Evolutionary conservation across 1,140 invertebrate species (phyloP).

Genomic region (Aphidius gifuensis): DNA sequence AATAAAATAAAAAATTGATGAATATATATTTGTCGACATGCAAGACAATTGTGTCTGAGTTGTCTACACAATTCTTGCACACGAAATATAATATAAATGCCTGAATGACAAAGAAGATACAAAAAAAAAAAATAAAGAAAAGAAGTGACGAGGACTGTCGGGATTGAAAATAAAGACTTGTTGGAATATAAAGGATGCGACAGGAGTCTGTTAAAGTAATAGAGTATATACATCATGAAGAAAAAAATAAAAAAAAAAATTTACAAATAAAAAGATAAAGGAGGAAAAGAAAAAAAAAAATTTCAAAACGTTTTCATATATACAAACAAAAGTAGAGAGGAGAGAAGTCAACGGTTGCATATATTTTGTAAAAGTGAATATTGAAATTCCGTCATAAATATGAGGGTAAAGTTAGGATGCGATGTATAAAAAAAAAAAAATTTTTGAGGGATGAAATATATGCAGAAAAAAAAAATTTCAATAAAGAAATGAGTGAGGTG

Average conservation of each 20-base stretch:
- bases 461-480: background rate
- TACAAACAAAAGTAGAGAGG: too few relatives aligned
- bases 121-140: constrained; percentile 16
- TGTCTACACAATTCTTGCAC: too few relatives aligned
- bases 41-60: too few relatives aligned
- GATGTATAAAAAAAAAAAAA: constrained; percentile 4
- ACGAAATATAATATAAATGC: too few relatives aligned
- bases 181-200: constrained; percentile 11
- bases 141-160: constrained; percentile 16
- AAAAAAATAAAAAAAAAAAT: constrained; percentile 6
- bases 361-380: constrained; percentile 25
- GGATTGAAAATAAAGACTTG: constrained; percentile 22
- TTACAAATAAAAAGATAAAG: constrained; percentile 3
- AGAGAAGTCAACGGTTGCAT: constrained; percentile 1
- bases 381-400: constrained; percentile 30
- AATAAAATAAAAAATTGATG: too few relatives aligned
- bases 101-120: background rate
- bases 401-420: constrained; percentile 4
- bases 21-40: too few relatives aligned
- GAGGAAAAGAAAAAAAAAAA: background rate
- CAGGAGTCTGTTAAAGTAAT: background rate
- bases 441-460: background rate
- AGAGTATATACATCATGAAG: constrained; percentile 9
- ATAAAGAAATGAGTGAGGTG: constrained; percentile 13
- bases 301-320: constrained; percentile 4